Base-by-base conservation (phyloP, 2,888 invertebrate genomes). In the Scaptodrosophila latifasciaeformis region DNA sequence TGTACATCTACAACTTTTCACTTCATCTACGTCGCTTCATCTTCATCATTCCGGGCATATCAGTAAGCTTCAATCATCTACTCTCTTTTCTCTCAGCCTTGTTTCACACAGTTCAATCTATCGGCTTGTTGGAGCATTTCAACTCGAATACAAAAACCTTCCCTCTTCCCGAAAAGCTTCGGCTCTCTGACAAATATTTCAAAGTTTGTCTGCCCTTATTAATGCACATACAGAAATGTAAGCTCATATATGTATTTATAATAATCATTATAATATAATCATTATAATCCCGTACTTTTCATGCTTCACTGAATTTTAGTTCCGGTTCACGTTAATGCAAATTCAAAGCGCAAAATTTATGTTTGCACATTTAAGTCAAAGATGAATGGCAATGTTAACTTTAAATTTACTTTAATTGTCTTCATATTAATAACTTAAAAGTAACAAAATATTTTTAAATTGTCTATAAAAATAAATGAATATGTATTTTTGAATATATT, bases 321-420 rank as follows among this genome's bases (percentile, higher is more conserved):
- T 75, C 77, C 77, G 60, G 81, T 61, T 74, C 59, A 65, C 65
- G 74, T 57, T 70, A 79, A 81, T 75, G 72, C 66, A 78, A 49
- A 42, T 74, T 52, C 49, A 44, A 56, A 46, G 59, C 62, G 56
- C 59, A 62, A 44, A 53, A 49, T 59, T 59, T 59, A 58, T 64
- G 59, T 51, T 52, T 54, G 53, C 51, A 60, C 58, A 10, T 44
- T 10, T 46, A 45, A 39, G 46, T n/a, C n/a, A n/a, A n/a, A n/a
- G n/a, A n/a, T n/a, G n/a, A n/a, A n/a, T n/a, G n/a, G n/a, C n/a
- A n/a, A n/a, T n/a, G n/a, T n/a, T n/a, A n/a, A n/a, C n/a, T n/a
- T n/a, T n/a, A n/a, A n/a, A n/a, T n/a, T n/a, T n/a, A n/a, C n/a
- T n/a, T n/a, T n/a, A n/a, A n/a, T n/a, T n/a, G n/a, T n/a, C n/a